phyloP scores from a whole-genome alignment of 2,888 invertebrate species.

The Agrotis ipsilon region DNA sequence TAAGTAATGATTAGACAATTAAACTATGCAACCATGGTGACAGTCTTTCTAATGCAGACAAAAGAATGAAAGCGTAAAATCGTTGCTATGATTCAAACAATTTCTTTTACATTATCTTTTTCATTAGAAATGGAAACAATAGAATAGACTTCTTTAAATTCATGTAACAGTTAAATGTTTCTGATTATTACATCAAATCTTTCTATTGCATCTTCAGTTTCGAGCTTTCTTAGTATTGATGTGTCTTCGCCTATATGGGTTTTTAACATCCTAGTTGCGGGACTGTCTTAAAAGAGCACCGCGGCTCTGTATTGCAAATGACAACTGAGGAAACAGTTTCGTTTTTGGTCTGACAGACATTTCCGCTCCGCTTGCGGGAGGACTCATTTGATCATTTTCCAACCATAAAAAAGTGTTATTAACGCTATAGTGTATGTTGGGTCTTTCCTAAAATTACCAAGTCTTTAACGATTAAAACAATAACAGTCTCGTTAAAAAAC shows the following conservation, averaged over 20 bases:
- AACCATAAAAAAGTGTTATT: too few relatives aligned
- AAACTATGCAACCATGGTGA: constrained; percentile 61
- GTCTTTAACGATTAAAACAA: constrained; percentile 51
- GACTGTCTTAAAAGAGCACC: too few relatives aligned
- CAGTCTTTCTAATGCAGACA: constrained; percentile 57
- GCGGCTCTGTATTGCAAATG: too few relatives aligned
- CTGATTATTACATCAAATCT: not conserved
- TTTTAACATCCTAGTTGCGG: not conserved
- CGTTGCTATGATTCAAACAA: constrained; percentile 41
- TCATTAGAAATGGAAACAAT: constrained; percentile 41
- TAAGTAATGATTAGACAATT: constrained; percentile 47
- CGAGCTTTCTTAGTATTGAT: not conserved
- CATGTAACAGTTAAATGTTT: constrained; percentile 4
- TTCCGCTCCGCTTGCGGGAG: too few relatives aligned
- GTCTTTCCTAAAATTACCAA: constrained; percentile 21
- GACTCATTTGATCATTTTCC: too few relatives aligned
- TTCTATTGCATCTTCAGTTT: not conserved
- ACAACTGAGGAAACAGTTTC: too few relatives aligned
- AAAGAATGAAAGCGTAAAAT: constrained; percentile 64
- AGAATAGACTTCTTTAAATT: constrained; percentile 27
- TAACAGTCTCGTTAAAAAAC: constrained; percentile 59
- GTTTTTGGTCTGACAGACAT: too few relatives aligned
- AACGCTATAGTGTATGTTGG: not conserved
- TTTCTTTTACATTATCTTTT: constrained; percentile 45
- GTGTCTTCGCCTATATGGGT: not conserved